Base-by-base conservation (phyloP, 2,113 vertebrate genomes). In the Chaetodon auriga region DNA sequence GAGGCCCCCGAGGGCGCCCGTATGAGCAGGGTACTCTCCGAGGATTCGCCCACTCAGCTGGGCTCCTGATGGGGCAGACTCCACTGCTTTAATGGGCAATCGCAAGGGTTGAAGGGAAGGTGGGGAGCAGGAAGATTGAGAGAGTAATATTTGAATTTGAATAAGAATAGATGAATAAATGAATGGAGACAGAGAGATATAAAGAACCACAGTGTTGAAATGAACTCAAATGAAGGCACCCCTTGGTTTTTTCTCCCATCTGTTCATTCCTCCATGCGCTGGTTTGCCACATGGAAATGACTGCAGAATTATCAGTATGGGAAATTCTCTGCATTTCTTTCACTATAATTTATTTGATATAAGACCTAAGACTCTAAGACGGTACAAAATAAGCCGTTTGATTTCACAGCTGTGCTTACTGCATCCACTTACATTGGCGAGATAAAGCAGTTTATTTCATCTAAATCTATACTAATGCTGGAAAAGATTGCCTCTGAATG, bases 311-410 rank as follows among this genome's bases (percentile, higher is more conserved):
- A 74, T 21, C 60, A 61, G 54, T 7, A 11, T 1, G 1, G 43
- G 68, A 23, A 75, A 68, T 45, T 57, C 46, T 61, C 60, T 62
- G 68, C 48, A n/a, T 78, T 78, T 81, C 68, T 65, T 58, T 80
- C 78, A 70, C 49, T 8, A 6, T 87, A 46, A 87, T 90, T 75
- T 75, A 80, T 86, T 80, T 90, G 76, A 89, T 86, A 48, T 65
- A 84, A 84, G 80, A 76, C 0, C 30, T 30, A 30, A 7, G 49
- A 48, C 30, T 70, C 66, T 69, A 49, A 68, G 57, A 62, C 38
- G 18, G 62, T 48, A 53, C 35, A 58, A 82, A 81, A 80, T 60
- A 80, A 81, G 13, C 62, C 36, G n/a, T 80, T 82, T 79, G 35
- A 68, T 88, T 60, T 69, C 53, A 68, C 75, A 79, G 61, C 46